Evolutionary conservation across 2,888 invertebrate species (phyloP), one percentile per base, ranked within the genome.

Genomic region (Caradrina clavipalpis): DNA sequence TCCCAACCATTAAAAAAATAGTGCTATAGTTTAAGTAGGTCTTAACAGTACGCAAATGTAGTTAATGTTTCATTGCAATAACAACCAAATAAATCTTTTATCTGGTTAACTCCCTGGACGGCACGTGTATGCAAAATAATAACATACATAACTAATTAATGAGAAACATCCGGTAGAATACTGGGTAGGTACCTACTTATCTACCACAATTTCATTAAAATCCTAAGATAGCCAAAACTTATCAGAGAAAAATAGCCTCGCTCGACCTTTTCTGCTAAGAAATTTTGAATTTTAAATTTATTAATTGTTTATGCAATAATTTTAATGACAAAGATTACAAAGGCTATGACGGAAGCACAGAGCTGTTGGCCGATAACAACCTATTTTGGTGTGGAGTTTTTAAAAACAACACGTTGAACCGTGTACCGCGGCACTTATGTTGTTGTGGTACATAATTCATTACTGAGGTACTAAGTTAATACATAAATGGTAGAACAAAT

Each of bases 401-500:
- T 42, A 17, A 49, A 59, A 67, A 66, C 47, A 69, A 59, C 21
- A 31, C 26, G 45, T 63, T 72, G 59, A 56, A 22, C 45, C 69
- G 69, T 83, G 77, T 78, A 73, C 61, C 54, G 59, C 70, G 60
- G 61, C 74, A 78, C 73, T 74, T 67, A 74, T 26, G 49, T n/a
- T 83, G 68, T 72, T 78, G 78, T 75, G 70, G 81, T 67, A 82
- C 73, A 83, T 86, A 87, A 90, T 89, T 91, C 86, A 88, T 87
- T 83, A 81, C 80, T 80, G n/a, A 39, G 39, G 39, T 39, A 56
- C 21, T 47, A 84, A 88, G 85, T 86, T 82, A 89, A 90, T 85
- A 87, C 80, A 72, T 77, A 87, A 82, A 84, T 88, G 85, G 81
- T 82, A 85, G 80, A 86, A 87, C 84, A 88, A 89, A 89, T 87